Base-by-base conservation (phyloP, 64 coral and sea anemone species). In the Montipora sp. region DNA sequence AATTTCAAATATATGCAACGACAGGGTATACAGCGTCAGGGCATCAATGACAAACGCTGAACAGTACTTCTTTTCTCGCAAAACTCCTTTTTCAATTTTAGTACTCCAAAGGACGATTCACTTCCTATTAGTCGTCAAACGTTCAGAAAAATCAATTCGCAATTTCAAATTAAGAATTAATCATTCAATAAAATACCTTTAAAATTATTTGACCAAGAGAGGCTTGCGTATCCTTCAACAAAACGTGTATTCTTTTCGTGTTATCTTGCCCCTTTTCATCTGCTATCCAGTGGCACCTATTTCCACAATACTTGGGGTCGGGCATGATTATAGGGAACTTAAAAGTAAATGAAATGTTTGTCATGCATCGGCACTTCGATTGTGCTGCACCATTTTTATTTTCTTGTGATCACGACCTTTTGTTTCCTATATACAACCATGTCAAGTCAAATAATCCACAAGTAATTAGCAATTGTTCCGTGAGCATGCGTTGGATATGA, bases 91-190 rank as follows among this genome's bases (percentile, higher is more conserved):
- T 69, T 92, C 95, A 47, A 43, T 84, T 73, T 63, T 59, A 51
- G 22, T 97, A 24, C 88, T 36, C 5, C 95, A 89, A 13, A 78
- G 87, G 60, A 97, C 95, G 12, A 91, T 97, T 59, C 92, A 94
- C 78, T 97, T 97, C 21, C 68, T 97, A 27, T 92, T 97, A 78
- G 65, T 77, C 20, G 73, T 90, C 48, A 84, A 90, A 21, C 88
- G 89, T 7, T 24, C 77, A 19, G 22, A 78, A 45, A 66, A 85
- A 50, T 67, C 87, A 9, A 71, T 16, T 18, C 82, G 16, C 18
- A 67, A 85, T 49, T 85, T 85, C 45, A 85, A 48, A 16, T 20
- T 85, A 18, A 85, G n/a, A 72, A 65, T 85, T n/a, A 71, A 43
- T 22, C 82, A 85, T 85, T 69, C 47, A 49, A 65, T 85, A 15